These are phyloP conservation scores for Dendrolimus kikuchii DNA, from an alignment of 1,140 invertebrate genomes.

Conservation along the genomic window DNA sequence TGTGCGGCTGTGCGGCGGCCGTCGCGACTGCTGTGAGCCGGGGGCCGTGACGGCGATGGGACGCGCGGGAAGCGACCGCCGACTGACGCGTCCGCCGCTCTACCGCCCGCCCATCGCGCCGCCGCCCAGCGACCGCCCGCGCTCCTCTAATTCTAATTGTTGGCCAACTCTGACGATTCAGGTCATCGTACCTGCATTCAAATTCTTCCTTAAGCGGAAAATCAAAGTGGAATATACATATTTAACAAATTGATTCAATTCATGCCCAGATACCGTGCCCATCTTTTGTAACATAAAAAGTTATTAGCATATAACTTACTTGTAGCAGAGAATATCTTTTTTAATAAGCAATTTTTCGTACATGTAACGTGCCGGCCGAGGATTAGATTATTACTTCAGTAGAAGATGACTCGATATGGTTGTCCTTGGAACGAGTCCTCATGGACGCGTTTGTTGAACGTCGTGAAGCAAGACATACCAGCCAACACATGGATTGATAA, in stretches of 20 bases:
- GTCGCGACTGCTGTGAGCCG: not conserved
- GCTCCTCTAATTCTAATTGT: conserved; percentile 59
- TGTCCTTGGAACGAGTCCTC: too few relatives aligned
- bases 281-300: conserved; percentile 31
- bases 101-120: conserved; percentile 24
- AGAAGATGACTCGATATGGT: too few relatives aligned
- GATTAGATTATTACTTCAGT: too few relatives aligned
- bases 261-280: conserved; percentile 25
- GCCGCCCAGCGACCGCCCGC: conserved; percentile 31
- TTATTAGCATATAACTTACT: conserved; percentile 26
- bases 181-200: conserved; percentile 55
- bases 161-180: conserved; percentile 51
- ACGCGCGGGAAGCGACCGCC: conserved; percentile 11
- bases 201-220: conserved; percentile 39
- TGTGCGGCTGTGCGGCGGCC: conserved; percentile 5
- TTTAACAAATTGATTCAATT: conserved; percentile 39
- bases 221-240: conserved; percentile 41
- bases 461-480: too few relatives aligned
- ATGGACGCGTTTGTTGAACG: too few relatives aligned
- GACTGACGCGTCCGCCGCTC: conserved; percentile 20
- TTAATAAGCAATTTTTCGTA: conserved; percentile 10
- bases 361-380: too few relatives aligned
- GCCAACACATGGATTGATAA: too few relatives aligned
- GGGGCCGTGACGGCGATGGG: conserved; percentile 1
- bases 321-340: conserved; percentile 16